phyloP scores from a whole-genome alignment of 2,888 invertebrate species.

The Macrosiphum euphorbiae region DNA sequence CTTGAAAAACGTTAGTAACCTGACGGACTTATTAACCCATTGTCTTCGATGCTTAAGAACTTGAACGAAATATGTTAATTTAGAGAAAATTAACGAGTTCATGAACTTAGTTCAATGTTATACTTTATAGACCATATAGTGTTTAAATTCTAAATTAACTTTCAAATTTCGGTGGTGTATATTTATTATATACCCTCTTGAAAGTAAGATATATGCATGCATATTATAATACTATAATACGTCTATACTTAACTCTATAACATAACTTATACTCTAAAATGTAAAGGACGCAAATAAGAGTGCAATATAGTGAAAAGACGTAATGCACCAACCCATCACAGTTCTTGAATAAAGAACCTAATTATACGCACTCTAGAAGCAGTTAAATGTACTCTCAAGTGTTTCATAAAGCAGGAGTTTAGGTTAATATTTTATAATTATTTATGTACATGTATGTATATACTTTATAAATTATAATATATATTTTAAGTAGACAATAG shows the following conservation, averaged over 20 bases:
- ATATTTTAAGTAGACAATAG: not conserved
- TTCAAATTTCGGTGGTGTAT: not conserved
- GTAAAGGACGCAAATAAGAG: not conserved
- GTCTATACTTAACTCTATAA: not conserved
- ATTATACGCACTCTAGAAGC: not conserved
- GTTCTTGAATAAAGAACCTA: not conserved
- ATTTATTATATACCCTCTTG: not conserved
- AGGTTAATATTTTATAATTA: constrained; percentile 9
- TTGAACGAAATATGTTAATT: not conserved
- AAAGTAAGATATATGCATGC: not conserved
- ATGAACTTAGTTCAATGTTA: not conserved
- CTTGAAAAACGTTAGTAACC: not conserved
- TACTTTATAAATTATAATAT: not conserved
- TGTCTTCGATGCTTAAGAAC: not conserved
- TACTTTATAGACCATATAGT: not conserved
- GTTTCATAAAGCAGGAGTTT: not conserved
- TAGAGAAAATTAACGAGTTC: not conserved
- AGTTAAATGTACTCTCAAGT: constrained; percentile 18
- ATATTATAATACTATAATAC: not conserved
- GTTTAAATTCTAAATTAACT: not conserved
- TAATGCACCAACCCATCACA: not conserved
- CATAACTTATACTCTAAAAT: not conserved
- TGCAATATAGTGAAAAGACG: not conserved
- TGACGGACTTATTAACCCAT: not conserved
- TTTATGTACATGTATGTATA: not conserved